Conservation (phyloP, 2,797 vertebrate species). For the Crax fasciolata region DNA sequence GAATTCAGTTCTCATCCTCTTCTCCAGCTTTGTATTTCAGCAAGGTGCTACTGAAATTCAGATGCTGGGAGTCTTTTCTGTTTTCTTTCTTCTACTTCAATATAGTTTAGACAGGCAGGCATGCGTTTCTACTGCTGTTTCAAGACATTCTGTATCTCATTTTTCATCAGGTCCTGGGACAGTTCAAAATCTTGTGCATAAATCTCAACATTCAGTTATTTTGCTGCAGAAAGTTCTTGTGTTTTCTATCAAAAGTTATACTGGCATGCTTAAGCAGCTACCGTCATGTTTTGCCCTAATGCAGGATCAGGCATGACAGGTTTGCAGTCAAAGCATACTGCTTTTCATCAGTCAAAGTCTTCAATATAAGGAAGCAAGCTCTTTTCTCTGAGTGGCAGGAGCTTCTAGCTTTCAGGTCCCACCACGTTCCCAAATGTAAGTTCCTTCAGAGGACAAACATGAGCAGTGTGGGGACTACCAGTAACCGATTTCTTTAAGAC, state of each 20-base stretch:
- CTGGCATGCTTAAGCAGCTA: neutral
- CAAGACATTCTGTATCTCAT: neutral
- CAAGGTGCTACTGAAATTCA: neutral
- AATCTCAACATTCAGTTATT: neutral
- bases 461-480: neutral
- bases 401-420: neutral
- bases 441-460: neutral
- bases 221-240: neutral
- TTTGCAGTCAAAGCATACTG: neutral
- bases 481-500: neutral
- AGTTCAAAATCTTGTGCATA: neutral
- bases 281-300: neutral
- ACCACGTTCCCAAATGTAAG: neutral
- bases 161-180: neutral
- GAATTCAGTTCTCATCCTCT: neutral
- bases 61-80: rapidly evolving
- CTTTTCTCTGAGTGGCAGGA: neutral
- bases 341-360: neutral
- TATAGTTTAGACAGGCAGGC: neutral
- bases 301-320: neutral
- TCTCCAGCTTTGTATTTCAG: neutral
- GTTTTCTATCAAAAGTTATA: neutral
- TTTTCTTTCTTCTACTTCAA: neutral
- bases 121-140: neutral
- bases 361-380: neutral